Evolutionary conservation across 2,888 invertebrate genomes (phyloP), one percentile per base, ranked within the genome.

Genomic region (Plebejus argus): DNA sequence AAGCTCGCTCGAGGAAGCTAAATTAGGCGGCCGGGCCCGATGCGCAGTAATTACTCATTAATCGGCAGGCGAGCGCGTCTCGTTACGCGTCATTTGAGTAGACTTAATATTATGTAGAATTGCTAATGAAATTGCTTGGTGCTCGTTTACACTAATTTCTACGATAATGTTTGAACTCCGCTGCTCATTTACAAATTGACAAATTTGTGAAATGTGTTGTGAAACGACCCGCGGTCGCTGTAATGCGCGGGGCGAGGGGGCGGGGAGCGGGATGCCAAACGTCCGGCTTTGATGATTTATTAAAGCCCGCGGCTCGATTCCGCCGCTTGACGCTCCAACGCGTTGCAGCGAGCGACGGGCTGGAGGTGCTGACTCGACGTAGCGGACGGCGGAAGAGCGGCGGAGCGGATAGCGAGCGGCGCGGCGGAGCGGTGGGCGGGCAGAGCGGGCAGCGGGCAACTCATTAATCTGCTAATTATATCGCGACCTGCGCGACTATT

Each of bases 381-480:
- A 45, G 45, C 45, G 45, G 10, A 45, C 10, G 10, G 45, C 45
- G 10, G 45, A 10, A 0, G 53, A 53, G 53, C 18, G 18, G 3
- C 18, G 53, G 53, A 18, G 23, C 5, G 61, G 28, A 61, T 8
- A 28, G 61, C 58, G 58, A 20, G 58, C 18, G 0, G 7, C 3
- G 39, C 12, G 15, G 8, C 49, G 15, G 49, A 18, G 56, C 56
- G 56, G 18, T 18, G 4, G 18, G n/a, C 18, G 12, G 28, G 28
- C 28, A 8, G 58, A 15, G 66, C 28, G 66, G 28, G 2, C 6
- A 28, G 66, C 33, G 66, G 66, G 6, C 18, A 5, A 23, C 28
- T 66, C 28, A 28, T 66, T 33, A 66, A 66, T 66, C 66, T 20
- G 66, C 28, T 66, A 33, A 66, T 66, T 66, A 23, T 66, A 28